phyloP scores from a whole-genome alignment of 1,140 invertebrate species.

The Nebria ingens region DNA sequence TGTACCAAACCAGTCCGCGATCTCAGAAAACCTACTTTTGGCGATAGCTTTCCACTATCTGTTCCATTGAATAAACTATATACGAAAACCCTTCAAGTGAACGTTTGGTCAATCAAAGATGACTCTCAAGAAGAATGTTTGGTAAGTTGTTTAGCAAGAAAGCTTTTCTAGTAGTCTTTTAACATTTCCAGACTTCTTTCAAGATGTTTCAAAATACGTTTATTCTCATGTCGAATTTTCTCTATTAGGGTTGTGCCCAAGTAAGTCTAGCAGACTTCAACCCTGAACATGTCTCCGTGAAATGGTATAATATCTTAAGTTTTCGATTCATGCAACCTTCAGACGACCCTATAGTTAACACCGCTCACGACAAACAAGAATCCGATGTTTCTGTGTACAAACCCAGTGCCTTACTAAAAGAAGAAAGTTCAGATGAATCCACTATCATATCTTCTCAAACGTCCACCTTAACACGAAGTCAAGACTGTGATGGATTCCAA shows the following conservation, averaged over 20 bases:
- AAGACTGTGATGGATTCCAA: slow-evolving; percentile 48
- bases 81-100: slow-evolving; percentile 82
- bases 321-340: slow-evolving; percentile 69
- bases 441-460: slow-evolving; percentile 94
- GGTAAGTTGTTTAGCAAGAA: no score
- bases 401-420: slow-evolving; percentile 37
- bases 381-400: slow-evolving; percentile 22
- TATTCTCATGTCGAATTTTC: slow-evolving; percentile 19
- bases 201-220: slow-evolving; percentile 9
- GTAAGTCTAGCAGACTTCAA: slow-evolving; percentile 92
- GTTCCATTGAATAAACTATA: slow-evolving; percentile 64
- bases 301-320: slow-evolving; percentile 93
- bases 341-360: slow-evolving; percentile 21
- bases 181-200: no score
- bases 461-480: slow-evolving; percentile 87
- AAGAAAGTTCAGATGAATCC: slow-evolving; percentile 93
- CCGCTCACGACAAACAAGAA: slow-evolving; percentile 25
- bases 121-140: slow-evolving; percentile 67
- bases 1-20: slow-evolving; percentile 64
- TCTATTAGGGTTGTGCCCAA: slow-evolving; percentile 82
- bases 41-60: slow-evolving; percentile 65
- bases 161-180: neutral
- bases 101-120: slow-evolving; percentile 60
- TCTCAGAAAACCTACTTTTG: slow-evolving; percentile 67
- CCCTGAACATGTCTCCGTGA: slow-evolving; percentile 63